Conservation (phyloP, 2,113 vertebrate species). For the Sebastes fasciatus region DNA sequence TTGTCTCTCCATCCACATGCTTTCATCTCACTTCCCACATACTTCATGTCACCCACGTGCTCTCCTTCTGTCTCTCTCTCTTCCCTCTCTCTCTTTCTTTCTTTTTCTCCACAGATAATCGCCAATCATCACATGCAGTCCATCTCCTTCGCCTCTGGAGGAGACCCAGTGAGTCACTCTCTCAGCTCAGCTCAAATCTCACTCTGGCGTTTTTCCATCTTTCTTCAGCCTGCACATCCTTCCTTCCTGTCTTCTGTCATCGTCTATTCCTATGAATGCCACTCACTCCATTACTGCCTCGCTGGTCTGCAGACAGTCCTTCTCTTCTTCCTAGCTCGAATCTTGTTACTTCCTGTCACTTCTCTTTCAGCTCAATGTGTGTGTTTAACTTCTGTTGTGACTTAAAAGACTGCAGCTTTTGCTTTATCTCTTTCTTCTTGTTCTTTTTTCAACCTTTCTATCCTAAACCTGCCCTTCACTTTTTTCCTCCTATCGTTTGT, state of each 20-base stretch:
- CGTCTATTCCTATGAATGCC: constrained; percentile 62
- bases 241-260: constrained; percentile 76
- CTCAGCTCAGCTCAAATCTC: constrained; percentile 50
- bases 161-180: constrained; percentile 93
- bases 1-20: constrained; percentile 64
- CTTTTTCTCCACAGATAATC: constrained; percentile 89
- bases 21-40: constrained; percentile 72
- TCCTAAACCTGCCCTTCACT: constrained; percentile 49
- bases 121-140: constrained; percentile 98
- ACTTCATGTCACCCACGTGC: constrained; percentile 70
- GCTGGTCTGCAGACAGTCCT: constrained; percentile 44
- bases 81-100: constrained; percentile 28
- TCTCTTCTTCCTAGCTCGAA: constrained; percentile 37
- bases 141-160: constrained; percentile 96
- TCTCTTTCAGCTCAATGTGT: constrained; percentile 55
- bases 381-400: constrained; percentile 43
- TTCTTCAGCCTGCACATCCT: constrained; percentile 53
- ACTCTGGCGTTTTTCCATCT: constrained; percentile 61
- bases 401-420: constrained; percentile 45
- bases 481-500: constrained; percentile 40
- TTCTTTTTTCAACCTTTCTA: constrained; percentile 45
- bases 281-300: constrained; percentile 53
- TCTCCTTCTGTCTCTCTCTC: constrained; percentile 39
- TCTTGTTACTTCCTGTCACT: constrained; percentile 45
- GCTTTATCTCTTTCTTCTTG: constrained; percentile 45